phyloP scores from a whole-genome alignment of 1,140 invertebrate genomes.

The Antheraea mylitta region DNA sequence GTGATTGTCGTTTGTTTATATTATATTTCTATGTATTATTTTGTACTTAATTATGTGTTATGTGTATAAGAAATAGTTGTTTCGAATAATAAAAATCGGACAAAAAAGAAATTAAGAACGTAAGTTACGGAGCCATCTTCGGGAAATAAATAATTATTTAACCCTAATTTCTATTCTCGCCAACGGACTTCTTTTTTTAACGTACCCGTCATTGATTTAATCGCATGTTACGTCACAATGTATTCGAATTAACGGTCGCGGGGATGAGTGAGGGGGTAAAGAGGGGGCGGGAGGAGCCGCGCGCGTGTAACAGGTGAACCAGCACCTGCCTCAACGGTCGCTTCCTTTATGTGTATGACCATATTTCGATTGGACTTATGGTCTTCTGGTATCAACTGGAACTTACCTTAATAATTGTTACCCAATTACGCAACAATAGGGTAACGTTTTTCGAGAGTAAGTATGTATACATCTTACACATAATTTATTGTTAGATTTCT shows the following conservation, averaged over 20 bases:
- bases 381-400: constrained; percentile 12
- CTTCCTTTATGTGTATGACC: constrained; percentile 54
- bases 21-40: too few relatives aligned
- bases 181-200: constrained; percentile 1
- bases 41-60: too few relatives aligned
- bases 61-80: too few relatives aligned
- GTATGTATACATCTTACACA: too few relatives aligned
- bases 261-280: constrained; percentile 17
- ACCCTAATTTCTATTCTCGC: neutral
- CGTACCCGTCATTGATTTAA: constrained; percentile 33
- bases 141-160: neutral
- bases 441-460: too few relatives aligned
- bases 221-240: constrained; percentile 44
- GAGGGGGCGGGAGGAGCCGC: constrained; percentile 17
- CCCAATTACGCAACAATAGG: too few relatives aligned
- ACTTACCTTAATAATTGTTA: constrained; percentile 2
- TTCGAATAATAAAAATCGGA: neutral
- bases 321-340: constrained; percentile 61
- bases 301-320: constrained; percentile 50
- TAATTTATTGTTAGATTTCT: too few relatives aligned
- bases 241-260: constrained; percentile 41
- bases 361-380: constrained; percentile 56
- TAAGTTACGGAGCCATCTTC: too few relatives aligned
- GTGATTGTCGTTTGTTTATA: too few relatives aligned
- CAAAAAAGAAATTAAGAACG: neutral